These are phyloP conservation scores for Coranthus polyacanthus DNA, from an alignment of 2,797 vertebrate genomes.

Conservation along the genomic window DNA sequence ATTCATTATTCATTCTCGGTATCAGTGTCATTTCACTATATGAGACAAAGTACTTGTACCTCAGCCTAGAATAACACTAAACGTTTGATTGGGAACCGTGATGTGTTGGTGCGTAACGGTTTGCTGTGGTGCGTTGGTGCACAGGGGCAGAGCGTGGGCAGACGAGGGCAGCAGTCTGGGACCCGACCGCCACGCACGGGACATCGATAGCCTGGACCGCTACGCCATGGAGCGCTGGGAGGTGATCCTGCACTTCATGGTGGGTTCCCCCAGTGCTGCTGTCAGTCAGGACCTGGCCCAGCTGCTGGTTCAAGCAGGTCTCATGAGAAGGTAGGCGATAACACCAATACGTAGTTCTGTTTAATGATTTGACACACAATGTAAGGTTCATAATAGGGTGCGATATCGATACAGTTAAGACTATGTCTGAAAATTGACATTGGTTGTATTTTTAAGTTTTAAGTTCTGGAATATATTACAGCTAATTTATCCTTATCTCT, in stretches of 20 bases:
- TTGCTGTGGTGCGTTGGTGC: neutral
- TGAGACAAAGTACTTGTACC: no score
- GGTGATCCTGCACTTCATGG: conserved; percentile 96
- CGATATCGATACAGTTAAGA: no score
- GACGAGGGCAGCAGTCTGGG: conserved; percentile 91
- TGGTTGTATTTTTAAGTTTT: no score
- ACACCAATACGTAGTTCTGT: no score
- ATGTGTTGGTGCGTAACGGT: neutral
- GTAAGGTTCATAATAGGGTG: no score
- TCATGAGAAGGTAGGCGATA: conserved; percentile 90
- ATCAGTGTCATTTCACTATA: no score
- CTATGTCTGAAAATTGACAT: no score
- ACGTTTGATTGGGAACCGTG: neutral
- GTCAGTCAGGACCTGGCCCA: conserved; percentile 94
- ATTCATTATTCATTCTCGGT: no score
- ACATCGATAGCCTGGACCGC: conserved; percentile 91
- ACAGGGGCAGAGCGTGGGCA: conserved; percentile 90
- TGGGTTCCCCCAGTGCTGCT: conserved; percentile 91
- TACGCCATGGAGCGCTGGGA: conserved; percentile 95
- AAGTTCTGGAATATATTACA: no score
- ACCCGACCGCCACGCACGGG: conserved; percentile 91
- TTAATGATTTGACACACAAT: no score
- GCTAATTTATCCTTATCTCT: no score
- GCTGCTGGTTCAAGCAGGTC: conserved; percentile 91
- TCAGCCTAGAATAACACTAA: no score